Evolutionary conservation across 2,888 invertebrate genomes (phyloP).

Genomic region (Caenorhabditis drosophilae): DNA sequence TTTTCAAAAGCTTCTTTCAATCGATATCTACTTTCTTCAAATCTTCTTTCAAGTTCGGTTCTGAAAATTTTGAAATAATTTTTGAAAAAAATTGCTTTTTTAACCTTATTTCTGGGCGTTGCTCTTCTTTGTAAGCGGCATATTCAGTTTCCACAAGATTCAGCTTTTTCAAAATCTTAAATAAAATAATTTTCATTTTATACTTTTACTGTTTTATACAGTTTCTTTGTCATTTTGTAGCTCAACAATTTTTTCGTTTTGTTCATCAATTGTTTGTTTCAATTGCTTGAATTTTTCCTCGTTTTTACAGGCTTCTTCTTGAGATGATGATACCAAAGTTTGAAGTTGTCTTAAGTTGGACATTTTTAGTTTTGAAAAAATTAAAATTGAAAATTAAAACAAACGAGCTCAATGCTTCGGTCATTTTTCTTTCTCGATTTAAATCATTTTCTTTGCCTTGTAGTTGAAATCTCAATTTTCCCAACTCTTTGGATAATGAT

Average conservation of each 20-base stretch:
- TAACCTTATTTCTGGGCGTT: slow-evolving; percentile 49
- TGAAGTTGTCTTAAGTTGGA: slow-evolving; percentile 37
- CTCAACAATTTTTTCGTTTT: slow-evolving; percentile 8
- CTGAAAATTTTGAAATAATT: slow-evolving; percentile 16
- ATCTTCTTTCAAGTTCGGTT: slow-evolving; percentile 61
- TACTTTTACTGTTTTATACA: neutral
- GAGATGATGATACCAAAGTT: slow-evolving; percentile 28
- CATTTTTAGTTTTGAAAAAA: neutral
- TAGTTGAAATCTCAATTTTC: slow-evolving; percentile 39
- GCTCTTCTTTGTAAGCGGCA: slow-evolving; percentile 45
- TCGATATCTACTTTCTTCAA: slow-evolving; percentile 58
- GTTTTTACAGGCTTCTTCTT: slow-evolving; percentile 29
- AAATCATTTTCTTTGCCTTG: slow-evolving; percentile 46
- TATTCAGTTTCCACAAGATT: slow-evolving; percentile 33
- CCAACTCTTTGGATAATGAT: slow-evolving; percentile 46
- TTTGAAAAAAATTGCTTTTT: neutral
- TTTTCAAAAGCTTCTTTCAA: slow-evolving; percentile 52
- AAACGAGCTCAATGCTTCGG: slow-evolving; percentile 40
- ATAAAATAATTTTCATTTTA: neutral
- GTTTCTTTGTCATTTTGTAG: no score
- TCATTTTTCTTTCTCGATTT: slow-evolving; percentile 39
- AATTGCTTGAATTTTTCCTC: slow-evolving; percentile 33
- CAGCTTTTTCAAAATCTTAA: slow-evolving; percentile 20
- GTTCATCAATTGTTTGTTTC: slow-evolving; percentile 27
- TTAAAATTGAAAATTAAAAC: neutral